Conservation (phyloP, 2,113 vertebrate genomes). For the Syngnathoides biaculeatus region DNA sequence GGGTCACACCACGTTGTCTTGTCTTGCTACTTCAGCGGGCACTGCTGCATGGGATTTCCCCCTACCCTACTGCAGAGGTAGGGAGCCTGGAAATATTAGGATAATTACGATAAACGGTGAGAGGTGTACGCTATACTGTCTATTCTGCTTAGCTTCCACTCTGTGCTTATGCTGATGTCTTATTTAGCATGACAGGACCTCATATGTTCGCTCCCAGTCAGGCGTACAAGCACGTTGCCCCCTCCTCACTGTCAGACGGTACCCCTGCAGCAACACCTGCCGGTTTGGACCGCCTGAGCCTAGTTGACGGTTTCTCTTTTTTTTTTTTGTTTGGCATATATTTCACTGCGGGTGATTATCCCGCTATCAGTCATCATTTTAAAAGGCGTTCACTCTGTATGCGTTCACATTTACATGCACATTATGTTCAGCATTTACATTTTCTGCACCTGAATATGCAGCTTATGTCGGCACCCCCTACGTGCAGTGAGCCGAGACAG, state of each 20-base stretch:
- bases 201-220: conserved; percentile 57
- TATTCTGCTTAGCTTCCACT: neutral
- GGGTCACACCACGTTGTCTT: conserved; percentile 91
- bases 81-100: neutral
- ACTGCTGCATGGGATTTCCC: conserved; percentile 96
- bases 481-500: conserved; percentile 61
- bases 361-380: neutral
- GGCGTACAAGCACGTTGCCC: conserved; percentile 60
- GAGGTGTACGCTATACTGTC: neutral
- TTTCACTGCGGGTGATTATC: conserved; percentile 21
- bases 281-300: conserved; percentile 49
- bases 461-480: conserved; percentile 54
- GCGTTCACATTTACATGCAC: neutral
- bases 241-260: conserved; percentile 47
- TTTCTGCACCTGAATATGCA: conserved; percentile 28
- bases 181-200: conserved; percentile 66
- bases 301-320: conserved; percentile 21
- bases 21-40: conserved; percentile 80
- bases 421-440: conserved; percentile 19
- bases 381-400: neutral
- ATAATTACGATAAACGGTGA: neutral
- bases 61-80: conserved; percentile 95
- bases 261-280: conserved; percentile 64
- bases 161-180: conserved; percentile 50
- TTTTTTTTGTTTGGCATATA: conserved; percentile 2